These are phyloP conservation scores for Crax fasciolata DNA, from an alignment of 2,797 vertebrate species.

Conservation along the genomic window DNA sequence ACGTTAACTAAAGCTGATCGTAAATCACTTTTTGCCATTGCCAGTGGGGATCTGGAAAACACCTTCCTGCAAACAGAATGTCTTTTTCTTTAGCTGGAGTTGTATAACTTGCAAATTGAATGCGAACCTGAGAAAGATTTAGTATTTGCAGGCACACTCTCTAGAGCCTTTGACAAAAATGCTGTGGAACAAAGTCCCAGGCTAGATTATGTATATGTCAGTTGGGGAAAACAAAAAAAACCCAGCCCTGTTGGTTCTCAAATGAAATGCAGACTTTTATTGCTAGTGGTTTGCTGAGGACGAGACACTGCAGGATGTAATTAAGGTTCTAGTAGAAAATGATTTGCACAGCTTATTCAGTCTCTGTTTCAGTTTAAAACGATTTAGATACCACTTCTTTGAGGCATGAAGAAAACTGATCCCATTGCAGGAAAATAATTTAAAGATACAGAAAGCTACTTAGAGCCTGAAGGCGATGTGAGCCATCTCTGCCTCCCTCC, in stretches of 20 bases:
- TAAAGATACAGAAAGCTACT: constrained; percentile 66
- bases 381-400: constrained; percentile 76
- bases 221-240: constrained; percentile 69
- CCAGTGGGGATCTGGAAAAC: constrained; percentile 71
- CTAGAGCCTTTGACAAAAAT: constrained; percentile 73
- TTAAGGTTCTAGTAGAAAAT: constrained; percentile 73
- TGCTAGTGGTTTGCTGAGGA: constrained; percentile 69
- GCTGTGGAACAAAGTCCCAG: constrained; percentile 70
- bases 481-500: constrained; percentile 60
- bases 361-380: constrained; percentile 72
- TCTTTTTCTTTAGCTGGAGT: constrained; percentile 63
- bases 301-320: constrained; percentile 72
- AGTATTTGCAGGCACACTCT: constrained; percentile 67
- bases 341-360: constrained; percentile 75
- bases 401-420: constrained; percentile 75
- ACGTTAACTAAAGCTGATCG: constrained; percentile 65
- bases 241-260: constrained; percentile 44
- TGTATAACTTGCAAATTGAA: constrained; percentile 76
- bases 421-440: constrained; percentile 65
- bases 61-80: constrained; percentile 67
- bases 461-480: constrained; percentile 48
- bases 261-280: constrained; percentile 71
- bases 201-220: constrained; percentile 73
- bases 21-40: constrained; percentile 71
- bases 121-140: constrained; percentile 73